These are phyloP conservation scores for Tragelaphus eurycerus DNA, from an alignment of 2,797 vertebrate genomes.

Conservation along the genomic window DNA sequence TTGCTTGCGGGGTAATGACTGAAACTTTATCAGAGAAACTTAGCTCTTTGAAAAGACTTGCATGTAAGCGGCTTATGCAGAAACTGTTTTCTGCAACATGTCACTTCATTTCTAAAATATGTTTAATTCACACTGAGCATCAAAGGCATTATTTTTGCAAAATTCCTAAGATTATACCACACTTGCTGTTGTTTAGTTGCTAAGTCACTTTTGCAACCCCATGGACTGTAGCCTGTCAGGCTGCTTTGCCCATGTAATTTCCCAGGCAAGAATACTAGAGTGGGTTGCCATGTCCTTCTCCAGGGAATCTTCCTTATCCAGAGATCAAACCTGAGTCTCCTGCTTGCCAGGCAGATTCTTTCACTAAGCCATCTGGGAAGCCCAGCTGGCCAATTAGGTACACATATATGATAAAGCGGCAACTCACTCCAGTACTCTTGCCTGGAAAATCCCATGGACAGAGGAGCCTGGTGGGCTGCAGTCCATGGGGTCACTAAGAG, in stretches of 20 bases:
- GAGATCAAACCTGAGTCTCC: neutral
- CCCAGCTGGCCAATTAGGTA: neutral
- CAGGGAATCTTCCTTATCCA: neutral
- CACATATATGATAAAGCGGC: neutral
- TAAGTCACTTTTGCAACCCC: neutral
- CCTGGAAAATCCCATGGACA: too few species aligned
- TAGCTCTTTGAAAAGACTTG: constrained; percentile 8
- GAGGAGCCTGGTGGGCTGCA: too few species aligned
- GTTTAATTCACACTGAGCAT: neutral
- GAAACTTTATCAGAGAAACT: constrained; percentile 19
- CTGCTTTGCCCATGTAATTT: neutral
- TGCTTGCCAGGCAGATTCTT: neutral
- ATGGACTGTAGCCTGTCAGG: neutral
- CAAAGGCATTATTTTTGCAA: neutral
- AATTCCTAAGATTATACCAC: neutral
- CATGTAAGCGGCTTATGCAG: neutral
- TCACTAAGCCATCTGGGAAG: neutral
- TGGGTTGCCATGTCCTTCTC: neutral
- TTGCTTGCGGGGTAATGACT: neutral
- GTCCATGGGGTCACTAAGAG: too few species aligned
- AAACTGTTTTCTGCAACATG: neutral
- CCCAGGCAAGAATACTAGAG: neutral
- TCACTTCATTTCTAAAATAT: neutral
- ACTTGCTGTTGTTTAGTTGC: neutral
- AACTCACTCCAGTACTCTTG: too few species aligned